phyloP scores from a whole-genome alignment of 1,140 invertebrate species.

The Drosophila grimshawi region DNA sequence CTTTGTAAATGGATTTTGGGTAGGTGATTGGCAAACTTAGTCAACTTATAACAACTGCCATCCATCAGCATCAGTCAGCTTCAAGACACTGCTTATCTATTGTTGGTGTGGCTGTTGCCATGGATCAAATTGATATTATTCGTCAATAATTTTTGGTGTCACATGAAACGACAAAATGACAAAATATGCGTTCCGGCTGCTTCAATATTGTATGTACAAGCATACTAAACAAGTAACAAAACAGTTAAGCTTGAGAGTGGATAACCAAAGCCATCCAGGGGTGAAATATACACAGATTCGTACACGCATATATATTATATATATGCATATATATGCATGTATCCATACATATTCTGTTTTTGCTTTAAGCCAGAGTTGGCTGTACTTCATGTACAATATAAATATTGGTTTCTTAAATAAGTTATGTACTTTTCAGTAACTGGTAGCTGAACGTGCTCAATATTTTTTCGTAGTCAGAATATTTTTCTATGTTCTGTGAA shows the following conservation, averaged over 20 bases:
- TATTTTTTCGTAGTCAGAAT: too few relatives aligned
- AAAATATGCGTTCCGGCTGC: slow-evolving; percentile 28
- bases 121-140: slow-evolving; percentile 74
- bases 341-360: background rate
- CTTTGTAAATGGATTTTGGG: background rate
- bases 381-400: too few relatives aligned
- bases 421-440: too few relatives aligned
- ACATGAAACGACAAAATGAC: slow-evolving; percentile 27
- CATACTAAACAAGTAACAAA: slow-evolving; percentile 1
- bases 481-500: too few relatives aligned
- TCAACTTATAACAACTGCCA: slow-evolving; percentile 27
- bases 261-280: background rate
- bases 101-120: slow-evolving; percentile 48
- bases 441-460: too few relatives aligned
- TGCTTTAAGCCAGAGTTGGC: background rate
- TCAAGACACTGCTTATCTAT: slow-evolving; percentile 41
- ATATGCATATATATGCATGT: too few relatives aligned
- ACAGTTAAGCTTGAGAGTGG: background rate
- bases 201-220: slow-evolving; percentile 4
- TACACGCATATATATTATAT: too few relatives aligned
- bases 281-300: background rate
- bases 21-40: slow-evolving; percentile 13
- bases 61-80: slow-evolving; percentile 65
- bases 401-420: too few relatives aligned
- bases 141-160: slow-evolving; percentile 64